phyloP scores from a whole-genome alignment of 2,888 invertebrate genomes.

The Hyles lineata region DNA sequence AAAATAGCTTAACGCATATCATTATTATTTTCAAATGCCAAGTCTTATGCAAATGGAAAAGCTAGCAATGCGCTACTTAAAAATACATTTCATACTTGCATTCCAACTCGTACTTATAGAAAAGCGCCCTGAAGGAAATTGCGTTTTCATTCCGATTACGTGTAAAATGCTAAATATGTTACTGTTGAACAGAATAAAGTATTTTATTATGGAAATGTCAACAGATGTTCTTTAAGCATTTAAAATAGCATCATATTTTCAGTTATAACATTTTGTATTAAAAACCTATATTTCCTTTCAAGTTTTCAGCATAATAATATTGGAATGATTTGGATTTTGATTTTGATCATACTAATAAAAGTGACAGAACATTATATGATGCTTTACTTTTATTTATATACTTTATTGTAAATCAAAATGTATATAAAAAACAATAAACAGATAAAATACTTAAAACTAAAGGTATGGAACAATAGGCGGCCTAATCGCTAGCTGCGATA shows the following conservation, averaged over 20 bases:
- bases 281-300: too few species aligned
- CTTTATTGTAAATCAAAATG: too few species aligned
- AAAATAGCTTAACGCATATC: background rate
- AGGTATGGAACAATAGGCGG: too few species aligned
- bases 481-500: too few species aligned
- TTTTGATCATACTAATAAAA: too few species aligned
- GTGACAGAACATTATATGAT: too few species aligned
- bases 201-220: conserved; percentile 7
- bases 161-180: conserved; percentile 18
- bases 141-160: conserved; percentile 19
- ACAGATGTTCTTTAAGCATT: background rate
- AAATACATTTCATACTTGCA: conserved; percentile 8
- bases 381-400: too few species aligned
- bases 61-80: background rate
- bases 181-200: background rate
- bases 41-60: background rate
- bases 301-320: too few species aligned
- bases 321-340: too few species aligned
- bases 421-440: too few species aligned
- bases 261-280: too few species aligned
- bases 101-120: background rate
- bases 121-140: background rate
- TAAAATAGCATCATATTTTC: background rate
- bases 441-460: too few species aligned
- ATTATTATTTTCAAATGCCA: background rate